Evolutionary conservation across 2,888 invertebrate genomes (phyloP).

Genomic region (Dorcus parallelipipedus): DNA sequence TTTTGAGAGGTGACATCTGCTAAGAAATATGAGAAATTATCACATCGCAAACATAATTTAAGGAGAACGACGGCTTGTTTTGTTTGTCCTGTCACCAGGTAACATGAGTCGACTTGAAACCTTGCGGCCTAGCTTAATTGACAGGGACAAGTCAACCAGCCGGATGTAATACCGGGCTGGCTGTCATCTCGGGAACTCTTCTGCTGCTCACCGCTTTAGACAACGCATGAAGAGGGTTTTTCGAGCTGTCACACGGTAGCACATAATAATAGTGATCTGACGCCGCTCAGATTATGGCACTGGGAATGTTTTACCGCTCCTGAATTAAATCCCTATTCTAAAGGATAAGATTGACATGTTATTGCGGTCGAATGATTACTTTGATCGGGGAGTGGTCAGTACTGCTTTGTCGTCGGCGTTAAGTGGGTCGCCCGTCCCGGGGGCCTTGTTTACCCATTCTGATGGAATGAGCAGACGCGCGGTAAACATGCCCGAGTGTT

Average conservation of each 20-base stretch:
- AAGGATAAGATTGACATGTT: conserved; percentile 25
- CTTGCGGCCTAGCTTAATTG: conserved; percentile 44
- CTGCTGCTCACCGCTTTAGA: conserved; percentile 21
- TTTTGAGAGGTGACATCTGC: conserved; percentile 17
- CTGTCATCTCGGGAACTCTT: conserved; percentile 37
- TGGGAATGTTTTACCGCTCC: neutral
- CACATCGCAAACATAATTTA: conserved; percentile 36
- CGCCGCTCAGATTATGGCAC: conserved; percentile 25
- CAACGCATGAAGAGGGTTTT: conserved; percentile 41
- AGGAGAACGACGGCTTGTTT: conserved; percentile 39
- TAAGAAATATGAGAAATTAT: conserved; percentile 38
- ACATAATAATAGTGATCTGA: conserved; percentile 44
- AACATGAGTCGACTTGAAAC: conserved; percentile 44
- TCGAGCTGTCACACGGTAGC: conserved; percentile 45
- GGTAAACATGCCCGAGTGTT: conserved; percentile 22
- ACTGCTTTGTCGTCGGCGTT: conserved; percentile 20
- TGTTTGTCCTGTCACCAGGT: conserved; percentile 45
- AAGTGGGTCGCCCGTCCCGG: conserved; percentile 21
- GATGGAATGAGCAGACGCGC: conserved; percentile 20
- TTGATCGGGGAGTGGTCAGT: conserved; percentile 24
- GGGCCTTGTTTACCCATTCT: conserved; percentile 23
- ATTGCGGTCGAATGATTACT: conserved; percentile 20
- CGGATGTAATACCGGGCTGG: conserved; percentile 45
- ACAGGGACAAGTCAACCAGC: conserved; percentile 50
- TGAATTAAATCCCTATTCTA: conserved; percentile 8